phyloP scores from a whole-genome alignment of 64 coral and sea anemone species.

The Cladopsammia gracilis region DNA sequence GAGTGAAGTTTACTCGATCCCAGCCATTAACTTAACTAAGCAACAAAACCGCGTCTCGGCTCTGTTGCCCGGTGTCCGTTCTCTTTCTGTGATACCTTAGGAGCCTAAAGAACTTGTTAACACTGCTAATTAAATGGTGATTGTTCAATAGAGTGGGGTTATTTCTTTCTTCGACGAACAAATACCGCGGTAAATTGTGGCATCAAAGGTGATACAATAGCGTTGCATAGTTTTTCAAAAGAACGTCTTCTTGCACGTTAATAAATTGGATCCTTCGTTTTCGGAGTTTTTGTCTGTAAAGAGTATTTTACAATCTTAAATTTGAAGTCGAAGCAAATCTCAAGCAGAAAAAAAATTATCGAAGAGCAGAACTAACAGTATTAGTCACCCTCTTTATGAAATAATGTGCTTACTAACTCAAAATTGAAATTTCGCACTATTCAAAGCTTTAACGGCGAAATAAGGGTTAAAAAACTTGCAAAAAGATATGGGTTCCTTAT shows the following conservation, averaged over 20 bases:
- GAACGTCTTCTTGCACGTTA: neutral
- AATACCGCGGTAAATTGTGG: neutral
- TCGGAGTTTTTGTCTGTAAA: no score
- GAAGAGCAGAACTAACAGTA: no score
- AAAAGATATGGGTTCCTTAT: neutral
- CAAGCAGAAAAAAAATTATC: no score
- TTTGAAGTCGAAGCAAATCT: no score
- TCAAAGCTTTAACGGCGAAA: no score
- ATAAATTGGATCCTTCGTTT: neutral
- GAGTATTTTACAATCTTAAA: no score
- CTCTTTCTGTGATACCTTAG: neutral
- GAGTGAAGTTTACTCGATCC: conserved; percentile 2
- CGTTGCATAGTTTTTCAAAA: conserved; percentile 9
- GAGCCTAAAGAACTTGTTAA: conserved; percentile 18
- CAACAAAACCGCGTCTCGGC: conserved; percentile 13
- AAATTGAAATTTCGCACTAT: no score
- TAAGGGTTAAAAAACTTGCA: no score
- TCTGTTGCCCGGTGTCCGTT: neutral
- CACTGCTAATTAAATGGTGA: conserved; percentile 26
- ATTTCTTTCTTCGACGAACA: conserved; percentile 29
- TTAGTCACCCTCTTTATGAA: no score
- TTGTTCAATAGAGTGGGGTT: conserved; percentile 43
- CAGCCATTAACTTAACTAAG: neutral
- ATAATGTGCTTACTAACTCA: no score
- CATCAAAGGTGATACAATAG: conserved; percentile 8